phyloP scores from a whole-genome alignment of 2,113 vertebrate species.

The Thunnus maccoyii region DNA sequence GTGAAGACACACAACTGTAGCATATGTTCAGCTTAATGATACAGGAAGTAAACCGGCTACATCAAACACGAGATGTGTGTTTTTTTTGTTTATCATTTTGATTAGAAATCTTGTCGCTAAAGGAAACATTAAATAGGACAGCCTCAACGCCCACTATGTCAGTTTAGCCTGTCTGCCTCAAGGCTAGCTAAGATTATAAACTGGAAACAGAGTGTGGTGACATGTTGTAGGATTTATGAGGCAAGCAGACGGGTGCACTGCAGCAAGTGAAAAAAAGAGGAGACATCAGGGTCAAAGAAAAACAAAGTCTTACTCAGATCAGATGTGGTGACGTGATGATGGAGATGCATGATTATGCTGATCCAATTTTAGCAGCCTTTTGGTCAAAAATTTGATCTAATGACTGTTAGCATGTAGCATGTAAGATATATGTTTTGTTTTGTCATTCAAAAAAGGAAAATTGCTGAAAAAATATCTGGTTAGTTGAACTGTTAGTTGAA shows the following conservation, averaged over 20 bases:
- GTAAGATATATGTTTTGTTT: not conserved
- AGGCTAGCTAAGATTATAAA: conserved; percentile 49
- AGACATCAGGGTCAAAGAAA: conserved; percentile 23
- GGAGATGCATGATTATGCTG: not conserved
- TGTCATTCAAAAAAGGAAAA: not conserved
- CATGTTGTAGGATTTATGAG: conserved; percentile 53
- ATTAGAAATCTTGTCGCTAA: conserved; percentile 24
- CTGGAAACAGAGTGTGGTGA: conserved; percentile 55
- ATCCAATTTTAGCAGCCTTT: not conserved
- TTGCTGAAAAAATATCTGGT: too few species aligned
- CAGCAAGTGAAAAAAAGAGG: conserved; percentile 25
- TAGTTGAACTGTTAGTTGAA: too few species aligned
- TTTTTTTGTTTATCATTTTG: conserved; percentile 6
- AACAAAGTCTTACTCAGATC: conserved; percentile 20
- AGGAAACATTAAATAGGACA: conserved; percentile 44
- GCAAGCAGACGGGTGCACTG: conserved; percentile 25
- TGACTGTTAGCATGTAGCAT: not conserved
- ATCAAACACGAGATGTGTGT: not conserved
- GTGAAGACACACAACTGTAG: not conserved
- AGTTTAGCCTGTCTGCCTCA: conserved; percentile 41
- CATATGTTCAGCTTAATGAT: not conserved
- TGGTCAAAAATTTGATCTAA: not conserved
- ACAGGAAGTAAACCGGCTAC: not conserved
- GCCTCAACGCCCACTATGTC: conserved; percentile 38
- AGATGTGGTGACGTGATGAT: not conserved